phyloP scores from a whole-genome alignment of 2,113 vertebrate genomes.

The Scartelaos histophorus region DNA sequence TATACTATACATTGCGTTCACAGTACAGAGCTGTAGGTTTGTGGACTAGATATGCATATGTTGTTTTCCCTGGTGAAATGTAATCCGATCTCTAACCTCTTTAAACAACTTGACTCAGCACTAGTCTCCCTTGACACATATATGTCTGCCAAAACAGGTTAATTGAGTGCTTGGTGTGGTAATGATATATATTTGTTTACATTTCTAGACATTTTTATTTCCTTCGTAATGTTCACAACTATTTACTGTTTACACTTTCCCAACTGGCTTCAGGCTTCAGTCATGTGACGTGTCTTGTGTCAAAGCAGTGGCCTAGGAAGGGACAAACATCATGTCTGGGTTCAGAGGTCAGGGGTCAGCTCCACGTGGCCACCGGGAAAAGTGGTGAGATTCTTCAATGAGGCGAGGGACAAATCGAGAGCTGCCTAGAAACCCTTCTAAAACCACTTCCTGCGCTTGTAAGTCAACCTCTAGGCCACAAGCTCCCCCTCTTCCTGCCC shows the following conservation, averaged over 20 bases:
- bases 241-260: neutral
- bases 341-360: slow-evolving; percentile 5
- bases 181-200: neutral
- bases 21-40: neutral
- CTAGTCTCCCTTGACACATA: neutral
- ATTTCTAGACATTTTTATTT: slow-evolving; percentile 3
- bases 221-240: neutral
- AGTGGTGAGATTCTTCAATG: too few relatives aligned
- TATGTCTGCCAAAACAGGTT: neutral
- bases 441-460: neutral
- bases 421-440: neutral
- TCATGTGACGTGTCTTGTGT: neutral
- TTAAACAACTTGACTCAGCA: neutral
- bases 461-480: neutral
- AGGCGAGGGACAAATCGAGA: neutral
- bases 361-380: neutral
- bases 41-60: neutral
- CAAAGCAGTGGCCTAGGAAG: neutral
- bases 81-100: slow-evolving; percentile 2
- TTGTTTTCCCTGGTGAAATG: neutral
- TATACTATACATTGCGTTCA: neutral
- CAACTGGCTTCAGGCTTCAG: neutral
- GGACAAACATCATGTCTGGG: neutral
- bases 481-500: neutral
- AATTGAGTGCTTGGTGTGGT: neutral